Percentiles rank a stretch among this genome's conserved stretches.
These are phyloP conservation scores for Cliona cf. orientalis DNA, from an alignment of 37 sponge, comb jelly and placozoan species.

Conservation along the genomic window DNA sequence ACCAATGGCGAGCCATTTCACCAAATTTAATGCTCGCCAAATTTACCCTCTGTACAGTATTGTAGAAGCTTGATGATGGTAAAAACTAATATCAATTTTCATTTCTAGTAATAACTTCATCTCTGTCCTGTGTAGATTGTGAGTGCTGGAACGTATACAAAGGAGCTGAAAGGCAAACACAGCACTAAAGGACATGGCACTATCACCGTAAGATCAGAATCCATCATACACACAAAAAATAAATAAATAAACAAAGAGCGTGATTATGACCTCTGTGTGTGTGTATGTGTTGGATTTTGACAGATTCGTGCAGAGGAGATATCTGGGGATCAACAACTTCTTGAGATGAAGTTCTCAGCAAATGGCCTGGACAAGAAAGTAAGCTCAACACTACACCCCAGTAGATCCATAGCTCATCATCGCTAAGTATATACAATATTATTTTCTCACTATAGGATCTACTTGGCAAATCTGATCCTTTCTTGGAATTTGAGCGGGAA, in stretches of 20 bases:
- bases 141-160: conserved; percentile 37
- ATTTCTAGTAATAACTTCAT: neutral
- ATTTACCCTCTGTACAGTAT: no score
- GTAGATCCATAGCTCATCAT: no score
- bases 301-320: conserved; percentile 81
- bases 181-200: conserved; percentile 43
- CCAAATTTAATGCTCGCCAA: no score
- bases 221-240: no score
- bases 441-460: conserved; percentile 77
- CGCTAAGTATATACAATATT: no score
- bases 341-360: conserved; percentile 55
- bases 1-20: no score
- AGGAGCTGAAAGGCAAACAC: conserved; percentile 20
- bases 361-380: conserved; percentile 88
- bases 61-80: no score
- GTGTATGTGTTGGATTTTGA: neutral
- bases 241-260: no score
- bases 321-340: neutral
- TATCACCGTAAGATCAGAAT: conserved; percentile 59
- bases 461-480: conserved; percentile 86
- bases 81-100: no score
- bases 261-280: no score
- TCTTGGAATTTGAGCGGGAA: conserved; percentile 64
- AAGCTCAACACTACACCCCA: no score
- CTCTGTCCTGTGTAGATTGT: conserved; percentile 39